Evolutionary conservation across 1,140 invertebrate species (phyloP).

Genomic region (Papilio helenus): DNA sequence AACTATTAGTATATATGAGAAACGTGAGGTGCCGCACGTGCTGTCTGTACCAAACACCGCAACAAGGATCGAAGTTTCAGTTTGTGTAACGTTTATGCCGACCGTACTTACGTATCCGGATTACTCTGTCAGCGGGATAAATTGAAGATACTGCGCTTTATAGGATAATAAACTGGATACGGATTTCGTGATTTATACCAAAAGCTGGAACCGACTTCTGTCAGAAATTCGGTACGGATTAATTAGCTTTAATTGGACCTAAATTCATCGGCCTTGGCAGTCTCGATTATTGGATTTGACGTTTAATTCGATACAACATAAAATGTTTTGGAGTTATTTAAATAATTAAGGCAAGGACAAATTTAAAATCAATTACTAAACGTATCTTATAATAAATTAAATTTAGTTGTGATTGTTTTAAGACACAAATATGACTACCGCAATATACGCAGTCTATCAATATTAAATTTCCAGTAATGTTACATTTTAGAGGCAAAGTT

Average conservation of each 20-base stretch:
- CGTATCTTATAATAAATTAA: no score
- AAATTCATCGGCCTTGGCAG: background rate
- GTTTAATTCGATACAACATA: background rate
- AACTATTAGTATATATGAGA: background rate
- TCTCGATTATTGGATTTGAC: constrained; percentile 2
- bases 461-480: background rate
- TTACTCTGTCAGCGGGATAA: constrained; percentile 23
- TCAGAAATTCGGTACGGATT: constrained; percentile 3
- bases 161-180: constrained; percentile 24
- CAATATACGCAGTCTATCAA: background rate
- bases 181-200: constrained; percentile 7
- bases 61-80: constrained; percentile 20
- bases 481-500: background rate
- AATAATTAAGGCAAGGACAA: background rate
- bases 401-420: no score
- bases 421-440: no score
- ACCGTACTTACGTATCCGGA: constrained; percentile 15
- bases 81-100: constrained; percentile 20
- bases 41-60: constrained; percentile 16
- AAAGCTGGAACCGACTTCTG: background rate
- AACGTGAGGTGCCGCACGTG: constrained; percentile 21
- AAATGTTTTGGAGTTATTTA: background rate
- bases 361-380: no score
- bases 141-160: constrained; percentile 20
- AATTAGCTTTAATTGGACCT: constrained; percentile 12